A percentile compares a stretch with the other conserved stretches of the same genome.
phyloP scores from a whole-genome alignment of 2,113 vertebrate genomes.

The Ictalurus punctatus region DNA sequence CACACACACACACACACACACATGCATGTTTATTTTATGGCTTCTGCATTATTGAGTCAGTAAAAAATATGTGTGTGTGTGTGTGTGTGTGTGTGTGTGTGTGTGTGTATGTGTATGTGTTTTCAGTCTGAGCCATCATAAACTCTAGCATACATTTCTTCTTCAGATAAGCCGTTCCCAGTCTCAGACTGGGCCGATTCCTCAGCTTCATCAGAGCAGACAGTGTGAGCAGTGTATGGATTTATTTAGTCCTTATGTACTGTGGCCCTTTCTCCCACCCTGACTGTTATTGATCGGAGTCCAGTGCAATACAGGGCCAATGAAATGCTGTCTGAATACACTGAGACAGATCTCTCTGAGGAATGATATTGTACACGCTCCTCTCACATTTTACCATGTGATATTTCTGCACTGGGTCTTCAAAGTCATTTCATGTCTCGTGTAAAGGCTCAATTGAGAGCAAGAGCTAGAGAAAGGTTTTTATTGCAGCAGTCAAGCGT shows the following conservation, averaged over 20 bases:
- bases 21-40: too few relatives aligned
- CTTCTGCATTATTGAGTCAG: too few relatives aligned
- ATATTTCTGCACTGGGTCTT: constrained; percentile 18
- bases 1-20: too few relatives aligned
- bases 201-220: constrained; percentile 39
- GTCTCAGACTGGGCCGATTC: constrained; percentile 24
- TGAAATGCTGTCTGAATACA: constrained; percentile 35
- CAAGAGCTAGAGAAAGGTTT: constrained; percentile 23
- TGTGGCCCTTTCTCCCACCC: constrained; percentile 48
- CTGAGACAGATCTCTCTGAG: constrained; percentile 39
- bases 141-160: constrained; percentile 39
- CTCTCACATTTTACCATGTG: constrained; percentile 26
- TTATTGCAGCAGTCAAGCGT: constrained; percentile 25
- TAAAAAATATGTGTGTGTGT: too few relatives aligned
- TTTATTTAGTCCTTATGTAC: constrained; percentile 57
- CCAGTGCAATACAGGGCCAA: constrained; percentile 43
- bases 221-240: constrained; percentile 48
- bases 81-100: too few relatives aligned
- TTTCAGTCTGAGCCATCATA: constrained; percentile 11
- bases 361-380: constrained; percentile 30
- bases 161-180: constrained; percentile 39
- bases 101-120: too few relatives aligned
- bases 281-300: constrained; percentile 53
- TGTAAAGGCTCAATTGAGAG: constrained; percentile 35
- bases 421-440: constrained; percentile 34